Evolutionary conservation across 2,113 vertebrate genomes (phyloP).

Genomic region (Podiceps cristatus): DNA sequence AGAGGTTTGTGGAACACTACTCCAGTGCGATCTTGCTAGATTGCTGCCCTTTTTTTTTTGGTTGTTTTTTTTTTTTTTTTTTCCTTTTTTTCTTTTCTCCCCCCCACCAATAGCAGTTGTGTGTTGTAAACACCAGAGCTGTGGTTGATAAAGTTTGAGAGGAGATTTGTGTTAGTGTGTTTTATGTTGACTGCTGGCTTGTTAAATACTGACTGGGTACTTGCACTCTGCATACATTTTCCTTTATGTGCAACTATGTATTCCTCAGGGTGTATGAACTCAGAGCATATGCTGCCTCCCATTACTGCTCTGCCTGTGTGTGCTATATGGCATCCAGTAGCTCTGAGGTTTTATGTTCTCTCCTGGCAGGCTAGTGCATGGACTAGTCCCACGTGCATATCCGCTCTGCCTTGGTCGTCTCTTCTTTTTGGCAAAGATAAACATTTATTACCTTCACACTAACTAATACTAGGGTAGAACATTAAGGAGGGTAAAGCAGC

Average conservation of each 20-base stretch:
- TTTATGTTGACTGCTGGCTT: not conserved
- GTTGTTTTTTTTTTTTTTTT: too few relatives aligned
- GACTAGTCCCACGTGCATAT: not conserved
- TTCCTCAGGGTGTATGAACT: not conserved
- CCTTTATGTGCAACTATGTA: not conserved
- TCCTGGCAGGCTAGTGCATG: not conserved
- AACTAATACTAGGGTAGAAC: not conserved
- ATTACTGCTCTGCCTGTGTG: rapidly evolving
- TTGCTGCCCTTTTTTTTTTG: not conserved
- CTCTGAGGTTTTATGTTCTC: rapidly evolving
- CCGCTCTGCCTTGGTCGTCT: not conserved
- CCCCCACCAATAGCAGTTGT: not conserved
- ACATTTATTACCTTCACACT: not conserved
- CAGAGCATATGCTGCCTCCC: not conserved
- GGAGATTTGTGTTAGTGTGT: not conserved
- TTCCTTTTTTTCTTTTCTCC: too few relatives aligned
- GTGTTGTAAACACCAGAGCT: constrained; percentile 1
- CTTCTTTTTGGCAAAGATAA: not conserved
- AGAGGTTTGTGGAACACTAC: not conserved
- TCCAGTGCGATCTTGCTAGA: not conserved
- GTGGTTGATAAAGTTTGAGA: not conserved
- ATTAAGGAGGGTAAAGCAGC: not conserved
- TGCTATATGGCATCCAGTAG: not conserved
- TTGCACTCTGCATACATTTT: not conserved
- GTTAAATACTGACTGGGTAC: not conserved